Evolutionary conservation across 2,113 vertebrate species (phyloP).

Genomic region (Lepisosteus osseus): DNA sequence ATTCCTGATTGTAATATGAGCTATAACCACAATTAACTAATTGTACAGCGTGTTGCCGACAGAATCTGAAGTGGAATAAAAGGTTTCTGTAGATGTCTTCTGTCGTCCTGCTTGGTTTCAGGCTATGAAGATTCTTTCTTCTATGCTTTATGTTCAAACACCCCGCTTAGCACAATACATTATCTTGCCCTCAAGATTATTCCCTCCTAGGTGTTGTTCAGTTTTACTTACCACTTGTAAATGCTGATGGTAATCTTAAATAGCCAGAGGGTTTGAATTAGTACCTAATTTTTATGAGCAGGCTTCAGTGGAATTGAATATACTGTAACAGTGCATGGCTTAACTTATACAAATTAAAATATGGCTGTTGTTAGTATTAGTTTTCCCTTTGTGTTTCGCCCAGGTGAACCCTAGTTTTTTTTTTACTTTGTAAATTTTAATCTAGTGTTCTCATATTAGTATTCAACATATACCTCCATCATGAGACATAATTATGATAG

Average conservation of each 20-base stretch:
- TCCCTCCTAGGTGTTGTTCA: background rate
- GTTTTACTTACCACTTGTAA: background rate
- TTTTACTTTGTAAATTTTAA: too few relatives aligned
- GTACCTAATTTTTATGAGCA: background rate
- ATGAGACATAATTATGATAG: too few relatives aligned
- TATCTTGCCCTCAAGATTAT: background rate
- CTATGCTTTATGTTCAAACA: too few relatives aligned
- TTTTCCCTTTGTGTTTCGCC: background rate
- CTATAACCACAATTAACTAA: too few relatives aligned
- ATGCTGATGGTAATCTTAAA: background rate
- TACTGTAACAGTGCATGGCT: background rate
- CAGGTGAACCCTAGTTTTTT: too few relatives aligned
- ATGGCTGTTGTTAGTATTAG: background rate
- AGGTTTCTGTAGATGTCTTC: too few relatives aligned
- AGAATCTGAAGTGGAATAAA: too few relatives aligned
- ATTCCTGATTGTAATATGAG: too few relatives aligned
- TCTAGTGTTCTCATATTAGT: background rate
- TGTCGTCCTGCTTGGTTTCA: too few relatives aligned
- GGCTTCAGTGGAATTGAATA: background rate
- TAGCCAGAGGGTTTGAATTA: background rate
- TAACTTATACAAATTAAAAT: background rate
- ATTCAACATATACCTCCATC: background rate
- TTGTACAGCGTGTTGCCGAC: too few relatives aligned
- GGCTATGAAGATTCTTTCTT: too few relatives aligned
- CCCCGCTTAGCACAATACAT: background rate